phyloP scores from a whole-genome alignment of 1,140 invertebrate genomes.

The Brachionus asplanchnoidis region DNA sequence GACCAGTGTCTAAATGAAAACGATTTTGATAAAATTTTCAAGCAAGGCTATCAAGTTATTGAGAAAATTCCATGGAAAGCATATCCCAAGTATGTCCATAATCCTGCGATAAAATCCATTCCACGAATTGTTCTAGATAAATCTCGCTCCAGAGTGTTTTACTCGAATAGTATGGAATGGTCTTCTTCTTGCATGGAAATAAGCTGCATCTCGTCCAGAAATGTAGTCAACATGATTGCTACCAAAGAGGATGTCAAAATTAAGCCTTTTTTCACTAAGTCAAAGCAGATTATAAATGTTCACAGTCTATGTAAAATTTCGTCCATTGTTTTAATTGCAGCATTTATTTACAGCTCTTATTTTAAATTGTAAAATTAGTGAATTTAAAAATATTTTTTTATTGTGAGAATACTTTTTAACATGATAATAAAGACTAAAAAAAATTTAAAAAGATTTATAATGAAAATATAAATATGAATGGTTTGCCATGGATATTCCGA shows the following conservation, averaged over 20 bases:
- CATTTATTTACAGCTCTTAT: neutral
- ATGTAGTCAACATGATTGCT: slow-evolving; percentile 5
- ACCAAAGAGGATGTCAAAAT: neutral
- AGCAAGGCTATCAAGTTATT: neutral
- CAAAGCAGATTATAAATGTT: neutral
- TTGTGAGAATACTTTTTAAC: too few relatives aligned
- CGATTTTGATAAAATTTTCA: slow-evolving; percentile 27
- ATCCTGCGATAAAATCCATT: neutral
- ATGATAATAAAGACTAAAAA: too few relatives aligned
- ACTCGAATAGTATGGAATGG: slow-evolving; percentile 27
- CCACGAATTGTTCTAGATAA: neutral
- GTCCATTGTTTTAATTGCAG: neutral
- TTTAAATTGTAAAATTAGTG: neutral
- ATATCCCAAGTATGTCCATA: slow-evolving; percentile 8
- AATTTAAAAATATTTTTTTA: too few relatives aligned
- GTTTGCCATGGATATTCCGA: too few relatives aligned
- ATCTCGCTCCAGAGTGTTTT: neutral
- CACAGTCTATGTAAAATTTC: neutral
- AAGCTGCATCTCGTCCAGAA: neutral
- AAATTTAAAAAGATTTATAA: too few relatives aligned
- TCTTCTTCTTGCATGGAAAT: slow-evolving; percentile 41
- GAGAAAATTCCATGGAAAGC: slow-evolving; percentile 7
- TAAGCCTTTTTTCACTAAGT: neutral
- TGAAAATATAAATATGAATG: too few relatives aligned
- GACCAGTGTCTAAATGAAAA: neutral